A percentile compares a stretch with the other conserved stretches of the same genome.
Evolutionary conservation across 2,113 vertebrate genomes (phyloP).

Genomic region (Amblyopsis rosae): DNA sequence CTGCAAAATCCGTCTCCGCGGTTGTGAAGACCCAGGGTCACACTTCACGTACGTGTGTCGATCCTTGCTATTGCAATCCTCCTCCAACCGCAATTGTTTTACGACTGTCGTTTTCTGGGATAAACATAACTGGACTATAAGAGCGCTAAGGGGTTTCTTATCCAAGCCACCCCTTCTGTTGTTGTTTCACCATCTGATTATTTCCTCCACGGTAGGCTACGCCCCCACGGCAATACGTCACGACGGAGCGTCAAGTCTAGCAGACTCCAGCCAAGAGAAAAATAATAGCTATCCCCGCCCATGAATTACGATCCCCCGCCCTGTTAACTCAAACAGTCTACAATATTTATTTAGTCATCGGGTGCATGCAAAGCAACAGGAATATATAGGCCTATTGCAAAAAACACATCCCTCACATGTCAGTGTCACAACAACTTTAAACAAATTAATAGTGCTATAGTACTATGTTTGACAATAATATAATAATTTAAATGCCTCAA

Average conservation of each 20-base stretch:
- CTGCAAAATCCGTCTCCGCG: constrained; percentile 1
- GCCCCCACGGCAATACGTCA: background rate
- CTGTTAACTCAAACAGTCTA: constrained; percentile 40
- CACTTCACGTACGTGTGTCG: constrained; percentile 12
- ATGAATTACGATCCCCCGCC: background rate
- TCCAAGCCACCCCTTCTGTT: constrained; percentile 63
- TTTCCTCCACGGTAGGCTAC: background rate
- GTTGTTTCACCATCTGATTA: constrained; percentile 77
- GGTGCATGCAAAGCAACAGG: too few species aligned
- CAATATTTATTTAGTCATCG: constrained; percentile 1
- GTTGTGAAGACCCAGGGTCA: background rate
- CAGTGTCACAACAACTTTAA: too few species aligned
- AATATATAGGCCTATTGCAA: too few species aligned
- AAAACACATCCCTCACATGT: too few species aligned
- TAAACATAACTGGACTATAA: background rate
- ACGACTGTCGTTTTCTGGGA: background rate
- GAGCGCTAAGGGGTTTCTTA: background rate
- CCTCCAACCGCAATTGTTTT: background rate
- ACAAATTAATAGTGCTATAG: background rate
- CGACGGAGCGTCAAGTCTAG: background rate
- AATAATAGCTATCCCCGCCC: too few species aligned
- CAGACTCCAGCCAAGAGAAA: background rate
- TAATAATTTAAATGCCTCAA: background rate
- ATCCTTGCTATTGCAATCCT: constrained; percentile 5
- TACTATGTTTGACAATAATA: constrained; percentile 11